Conservation (phyloP, 2,888 invertebrate genomes). For the Thymelicus acteon region DNA sequence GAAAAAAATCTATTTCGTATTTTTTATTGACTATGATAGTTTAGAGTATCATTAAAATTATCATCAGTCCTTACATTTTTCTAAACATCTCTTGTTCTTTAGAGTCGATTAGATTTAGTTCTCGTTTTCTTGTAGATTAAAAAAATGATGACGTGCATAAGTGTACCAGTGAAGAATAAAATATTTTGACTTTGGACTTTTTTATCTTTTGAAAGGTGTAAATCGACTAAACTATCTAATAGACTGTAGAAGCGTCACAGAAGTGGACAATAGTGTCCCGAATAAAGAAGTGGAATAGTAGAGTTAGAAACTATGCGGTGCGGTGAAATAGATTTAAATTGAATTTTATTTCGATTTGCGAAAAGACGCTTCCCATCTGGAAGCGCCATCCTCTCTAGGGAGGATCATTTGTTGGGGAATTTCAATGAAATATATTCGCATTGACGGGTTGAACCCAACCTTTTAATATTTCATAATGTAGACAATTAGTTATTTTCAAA, state of each 20-base stretch:
- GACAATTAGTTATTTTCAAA: background rate
- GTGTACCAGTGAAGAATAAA: too few relatives aligned
- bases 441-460: background rate
- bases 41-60: too few relatives aligned
- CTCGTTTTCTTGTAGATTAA: too few relatives aligned
- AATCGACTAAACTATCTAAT: too few relatives aligned
- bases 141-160: too few relatives aligned
- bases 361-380: slow-evolving; percentile 13
- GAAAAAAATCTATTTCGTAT: background rate
- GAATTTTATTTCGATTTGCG: slow-evolving; percentile 26
- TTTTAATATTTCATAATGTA: slow-evolving; percentile 1
- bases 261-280: slow-evolving; percentile 5
- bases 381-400: background rate
- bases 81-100: too few relatives aligned
- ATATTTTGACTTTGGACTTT: too few relatives aligned
- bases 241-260: background rate
- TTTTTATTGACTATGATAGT: too few relatives aligned
- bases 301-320: background rate
- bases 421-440: slow-evolving; percentile 6
- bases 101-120: too few relatives aligned
- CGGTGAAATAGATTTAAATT: slow-evolving; percentile 18
- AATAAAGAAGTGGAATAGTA: too few relatives aligned
- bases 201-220: too few relatives aligned
- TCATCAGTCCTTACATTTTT: too few relatives aligned
- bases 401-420: background rate